Evolutionary conservation across 2,797 vertebrate species (phyloP), one percentile per base, ranked within the genome.

Genomic region (Emydoidea blandingii): DNA sequence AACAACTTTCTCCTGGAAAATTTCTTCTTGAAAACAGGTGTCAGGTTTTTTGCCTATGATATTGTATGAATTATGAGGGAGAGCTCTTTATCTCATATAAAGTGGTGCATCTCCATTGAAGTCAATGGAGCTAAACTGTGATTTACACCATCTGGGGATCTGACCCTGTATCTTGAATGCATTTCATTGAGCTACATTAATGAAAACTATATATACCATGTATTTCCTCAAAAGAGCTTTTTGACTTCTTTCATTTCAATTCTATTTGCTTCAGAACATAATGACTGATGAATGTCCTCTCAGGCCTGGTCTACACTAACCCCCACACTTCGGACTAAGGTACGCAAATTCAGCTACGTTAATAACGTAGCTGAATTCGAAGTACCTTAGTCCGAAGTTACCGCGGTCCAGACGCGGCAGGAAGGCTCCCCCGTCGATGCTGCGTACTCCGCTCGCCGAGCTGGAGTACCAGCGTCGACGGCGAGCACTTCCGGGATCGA

Each of bases 261-360:
- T 90, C 56, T 85, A 56, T 93, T 87, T 91, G 93, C 85, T 59
- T 47, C 15, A 29, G 27, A 95, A 50, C 52, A 93, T 31, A 88
- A 95, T 81, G 18, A 54, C 85, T 0, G 0, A 37, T 62, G 49
- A 91, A 15, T 62, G 65, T 47, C 90, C 85, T 41, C n/a, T n/a
- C n/a, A n/a, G n/a, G n/a, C n/a, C n/a, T n/a, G n/a, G n/a, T n/a
- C n/a, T n/a, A n/a, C n/a, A n/a, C n/a, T n/a, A n/a, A n/a, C n/a
- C n/a, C n/a, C n/a, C n/a, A n/a, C n/a, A n/a, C n/a, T n/a, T n/a
- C n/a, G n/a, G n/a, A n/a, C n/a, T n/a, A n/a, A n/a, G n/a, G n/a
- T n/a, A n/a, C n/a, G n/a, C n/a, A n/a, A n/a, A n/a, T n/a, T n/a
- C n/a, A n/a, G n/a, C n/a, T n/a, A n/a, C n/a, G n/a, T n/a, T n/a